Evolutionary conservation across 2,888 invertebrate genomes (phyloP).

Genomic region (Dendrolimus houi): DNA sequence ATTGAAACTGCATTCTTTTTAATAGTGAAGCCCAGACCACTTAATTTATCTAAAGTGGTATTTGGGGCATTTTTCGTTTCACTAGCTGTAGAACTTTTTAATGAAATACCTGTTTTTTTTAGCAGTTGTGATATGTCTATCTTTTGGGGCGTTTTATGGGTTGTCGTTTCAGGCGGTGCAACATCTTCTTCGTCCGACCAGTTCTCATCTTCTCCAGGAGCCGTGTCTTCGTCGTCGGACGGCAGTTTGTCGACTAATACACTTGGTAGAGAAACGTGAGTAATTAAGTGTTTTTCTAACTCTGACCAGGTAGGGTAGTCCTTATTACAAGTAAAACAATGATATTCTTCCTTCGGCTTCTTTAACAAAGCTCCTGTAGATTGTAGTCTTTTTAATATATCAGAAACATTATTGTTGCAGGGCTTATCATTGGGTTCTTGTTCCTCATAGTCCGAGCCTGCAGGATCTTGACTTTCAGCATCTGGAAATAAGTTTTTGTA

Average conservation of each 20-base stretch:
- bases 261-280: slow-evolving; percentile 74
- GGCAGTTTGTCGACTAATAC: slow-evolving; percentile 67
- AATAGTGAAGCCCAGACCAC: slow-evolving; percentile 63
- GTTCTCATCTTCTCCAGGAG: slow-evolving; percentile 57
- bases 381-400: slow-evolving; percentile 50
- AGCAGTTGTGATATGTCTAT: slow-evolving; percentile 59
- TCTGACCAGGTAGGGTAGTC: slow-evolving; percentile 62
- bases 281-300: slow-evolving; percentile 69
- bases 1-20: slow-evolving; percentile 55
- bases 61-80: slow-evolving; percentile 37
- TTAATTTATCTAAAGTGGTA: slow-evolving; percentile 55
- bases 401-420: slow-evolving; percentile 38
- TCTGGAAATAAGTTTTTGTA: slow-evolving; percentile 18
- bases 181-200: slow-evolving; percentile 68
- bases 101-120: slow-evolving; percentile 49
- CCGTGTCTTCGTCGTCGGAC: slow-evolving; percentile 68
- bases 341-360: slow-evolving; percentile 53
- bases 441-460: slow-evolving; percentile 25
- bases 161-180: slow-evolving; percentile 24
- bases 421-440: slow-evolving; percentile 21
- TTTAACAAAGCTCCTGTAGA: slow-evolving; percentile 51
- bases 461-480: slow-evolving; percentile 35
- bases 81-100: slow-evolving; percentile 27
- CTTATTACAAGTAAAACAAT: slow-evolving; percentile 70
- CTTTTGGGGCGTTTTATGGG: slow-evolving; percentile 42